Conservation (phyloP, 2,888 invertebrate genomes). For the Pediacus dermestoides region DNA sequence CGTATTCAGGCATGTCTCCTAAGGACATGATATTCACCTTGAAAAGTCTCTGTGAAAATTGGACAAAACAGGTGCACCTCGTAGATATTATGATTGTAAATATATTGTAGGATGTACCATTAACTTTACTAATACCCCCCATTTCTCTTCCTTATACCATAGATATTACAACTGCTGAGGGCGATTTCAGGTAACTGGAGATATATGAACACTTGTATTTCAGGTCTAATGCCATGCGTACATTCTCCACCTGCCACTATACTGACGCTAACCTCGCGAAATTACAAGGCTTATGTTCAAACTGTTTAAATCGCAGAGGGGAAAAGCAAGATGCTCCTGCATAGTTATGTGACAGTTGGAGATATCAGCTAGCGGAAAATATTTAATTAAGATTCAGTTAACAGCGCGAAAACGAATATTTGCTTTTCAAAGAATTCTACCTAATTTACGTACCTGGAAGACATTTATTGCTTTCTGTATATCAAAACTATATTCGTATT, state of each 20-base stretch:
- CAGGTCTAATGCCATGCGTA: slow-evolving; percentile 23
- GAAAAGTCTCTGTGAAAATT: no score
- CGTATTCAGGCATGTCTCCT: no score
- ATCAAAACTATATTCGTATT: slow-evolving; percentile 26
- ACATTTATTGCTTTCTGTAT: slow-evolving; percentile 39
- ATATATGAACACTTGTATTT: slow-evolving; percentile 20
- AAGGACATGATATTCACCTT: no score
- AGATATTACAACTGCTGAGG: slow-evolving; percentile 13
- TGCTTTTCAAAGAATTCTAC: slow-evolving; percentile 37
- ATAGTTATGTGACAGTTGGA: slow-evolving; percentile 52
- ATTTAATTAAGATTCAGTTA: slow-evolving; percentile 51
- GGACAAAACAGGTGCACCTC: no score
- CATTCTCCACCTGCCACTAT: slow-evolving; percentile 28
- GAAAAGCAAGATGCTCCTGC: slow-evolving; percentile 35
- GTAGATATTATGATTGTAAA: slow-evolving; percentile 18
- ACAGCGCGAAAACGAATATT: slow-evolving; percentile 44
- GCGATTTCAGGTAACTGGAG: slow-evolving; percentile 11
- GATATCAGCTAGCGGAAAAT: slow-evolving; percentile 50
- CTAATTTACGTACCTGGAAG: slow-evolving; percentile 36
- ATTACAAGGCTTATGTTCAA: slow-evolving; percentile 10
- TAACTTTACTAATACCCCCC: slow-evolving; percentile 14
- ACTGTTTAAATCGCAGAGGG: neutral
- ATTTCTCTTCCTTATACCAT: slow-evolving; percentile 12
- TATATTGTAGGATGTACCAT: slow-evolving; percentile 14
- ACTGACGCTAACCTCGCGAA: slow-evolving; percentile 10